Percentiles rank a stretch among this genome's conserved stretches.
Evolutionary conservation across 2,797 vertebrate species (phyloP).

Genomic region (Sebastes umbrosus): DNA sequence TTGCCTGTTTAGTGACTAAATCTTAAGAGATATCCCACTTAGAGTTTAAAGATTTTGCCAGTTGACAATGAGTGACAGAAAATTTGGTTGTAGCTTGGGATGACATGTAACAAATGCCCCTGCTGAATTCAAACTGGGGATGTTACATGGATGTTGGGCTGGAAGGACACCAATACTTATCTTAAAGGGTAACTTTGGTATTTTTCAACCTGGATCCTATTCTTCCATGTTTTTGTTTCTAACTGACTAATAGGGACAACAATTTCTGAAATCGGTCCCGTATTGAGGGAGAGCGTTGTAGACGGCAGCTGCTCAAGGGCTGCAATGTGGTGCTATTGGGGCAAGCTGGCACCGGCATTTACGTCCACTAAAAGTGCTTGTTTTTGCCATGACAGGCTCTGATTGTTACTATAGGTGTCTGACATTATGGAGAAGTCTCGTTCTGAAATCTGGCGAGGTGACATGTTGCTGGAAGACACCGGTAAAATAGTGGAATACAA

Average conservation of each 20-base stretch:
- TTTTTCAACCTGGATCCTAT: not conserved
- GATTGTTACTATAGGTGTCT: not conserved
- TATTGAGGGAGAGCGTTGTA: not conserved
- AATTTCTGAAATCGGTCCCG: not conserved
- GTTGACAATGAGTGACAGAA: not conserved
- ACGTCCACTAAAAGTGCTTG: not conserved
- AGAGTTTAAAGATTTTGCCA: not conserved
- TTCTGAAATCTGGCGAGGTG: not conserved
- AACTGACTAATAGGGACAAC: not conserved
- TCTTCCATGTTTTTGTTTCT: not conserved
- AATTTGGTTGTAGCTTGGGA: not conserved
- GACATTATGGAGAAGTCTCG: not conserved
- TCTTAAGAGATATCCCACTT: not conserved
- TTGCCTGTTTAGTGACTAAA: not conserved
- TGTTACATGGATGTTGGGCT: not conserved
- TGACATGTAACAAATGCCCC: not conserved
- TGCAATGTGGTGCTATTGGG: not conserved
- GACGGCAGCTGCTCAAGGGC: not conserved
- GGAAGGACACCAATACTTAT: conserved; percentile 16
- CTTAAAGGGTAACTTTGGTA: not conserved
- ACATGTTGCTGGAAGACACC: not conserved
- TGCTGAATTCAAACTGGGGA: not conserved
- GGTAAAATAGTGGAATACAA: not conserved
- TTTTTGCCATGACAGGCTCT: no score
- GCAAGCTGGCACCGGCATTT: not conserved